Conservation (phyloP, 64 coral and sea anemone species). For the Montipora cactus region DNA sequence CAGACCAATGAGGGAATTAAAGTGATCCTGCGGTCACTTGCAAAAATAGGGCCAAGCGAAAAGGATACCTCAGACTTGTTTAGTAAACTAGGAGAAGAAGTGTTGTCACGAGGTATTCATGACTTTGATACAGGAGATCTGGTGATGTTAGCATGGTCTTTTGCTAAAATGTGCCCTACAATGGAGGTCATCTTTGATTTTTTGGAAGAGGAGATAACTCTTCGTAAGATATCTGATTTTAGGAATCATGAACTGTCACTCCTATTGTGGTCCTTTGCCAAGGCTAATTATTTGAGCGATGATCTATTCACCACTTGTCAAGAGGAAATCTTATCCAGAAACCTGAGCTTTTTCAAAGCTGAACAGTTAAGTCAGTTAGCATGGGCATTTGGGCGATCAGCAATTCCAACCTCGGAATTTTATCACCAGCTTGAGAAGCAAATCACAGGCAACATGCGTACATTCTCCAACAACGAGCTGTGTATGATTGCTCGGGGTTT, state of each 20-base stretch:
- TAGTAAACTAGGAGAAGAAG: conserved; percentile 1
- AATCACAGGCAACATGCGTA: not conserved
- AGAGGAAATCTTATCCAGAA: conserved; percentile 14
- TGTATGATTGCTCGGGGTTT: conserved; percentile 31
- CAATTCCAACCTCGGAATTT: not conserved
- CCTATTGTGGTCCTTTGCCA: conserved; percentile 37
- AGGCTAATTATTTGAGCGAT: not conserved
- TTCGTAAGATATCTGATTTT: not conserved
- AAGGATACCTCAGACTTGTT: not conserved
- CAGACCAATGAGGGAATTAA: not conserved
- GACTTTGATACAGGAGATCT: conserved; percentile 26
- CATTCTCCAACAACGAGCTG: conserved; percentile 8
- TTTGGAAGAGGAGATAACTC: conserved; percentile 26
- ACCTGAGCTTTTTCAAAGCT: conserved; percentile 24
- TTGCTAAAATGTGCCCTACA: conserved; percentile 22
- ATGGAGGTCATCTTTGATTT: conserved; percentile 5
- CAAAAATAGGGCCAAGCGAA: not conserved
- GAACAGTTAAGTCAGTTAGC: conserved; percentile 29
- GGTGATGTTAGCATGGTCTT: conserved; percentile 16
- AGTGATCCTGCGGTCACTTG: not conserved
- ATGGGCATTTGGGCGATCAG: conserved; percentile 20
- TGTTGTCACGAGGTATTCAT: conserved; percentile 14
- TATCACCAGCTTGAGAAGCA: not conserved
- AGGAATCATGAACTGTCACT: conserved; percentile 25
- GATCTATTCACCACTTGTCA: conserved; percentile 11